Base-by-base conservation (phyloP, 2,113 vertebrate genomes). In the Chaetops frenatus region DNA sequence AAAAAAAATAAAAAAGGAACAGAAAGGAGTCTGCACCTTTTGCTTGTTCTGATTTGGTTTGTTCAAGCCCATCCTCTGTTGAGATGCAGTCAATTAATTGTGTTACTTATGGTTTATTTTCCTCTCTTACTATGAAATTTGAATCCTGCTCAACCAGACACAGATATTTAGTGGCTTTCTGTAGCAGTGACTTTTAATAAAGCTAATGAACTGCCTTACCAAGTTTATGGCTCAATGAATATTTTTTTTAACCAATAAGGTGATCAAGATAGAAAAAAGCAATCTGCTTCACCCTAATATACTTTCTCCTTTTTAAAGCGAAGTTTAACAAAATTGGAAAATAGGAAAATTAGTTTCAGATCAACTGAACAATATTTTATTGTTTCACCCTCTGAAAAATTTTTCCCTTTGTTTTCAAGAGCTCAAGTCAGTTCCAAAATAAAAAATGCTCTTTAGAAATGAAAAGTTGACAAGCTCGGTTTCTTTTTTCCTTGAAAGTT, bases 371-470 rank as follows among this genome's bases (percentile, higher is more conserved):
- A 4, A 10, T 25, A 79, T 84, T 81, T 40, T 25, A 57, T 90
- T 73, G 35, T 81, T 94, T 83, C 44, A 38, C 47, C 10, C 42
- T 90, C 29, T 78, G 80, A 82, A 83, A 86, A 92, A 54, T 4
- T n/a, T 83, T 45, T 38, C 42, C 28, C 20, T 65, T 86, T 92
- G 58, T 88, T 92, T 90, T 73, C 31, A 73, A 77, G 62, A 53
- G 58, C 40, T 57, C 15, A 73, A 86, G 38, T 72, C 50, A 81
- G 50, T 47, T 95, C 38, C 82, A 90, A 58, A 86, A 86, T 78
- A 38, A 95, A 93, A 95, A 93, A 88, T 58, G 42, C 47, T 81
- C 38, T 88, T 86, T 81, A 81, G 64, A 94, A 94, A 66, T 54
- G 38, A 65, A 81, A 89, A 94, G 73, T 45, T 81, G 77, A 71